These are phyloP conservation scores for Tetramorium alpestre DNA, from an alignment of 1,140 invertebrate genomes.

Conservation along the genomic window DNA sequence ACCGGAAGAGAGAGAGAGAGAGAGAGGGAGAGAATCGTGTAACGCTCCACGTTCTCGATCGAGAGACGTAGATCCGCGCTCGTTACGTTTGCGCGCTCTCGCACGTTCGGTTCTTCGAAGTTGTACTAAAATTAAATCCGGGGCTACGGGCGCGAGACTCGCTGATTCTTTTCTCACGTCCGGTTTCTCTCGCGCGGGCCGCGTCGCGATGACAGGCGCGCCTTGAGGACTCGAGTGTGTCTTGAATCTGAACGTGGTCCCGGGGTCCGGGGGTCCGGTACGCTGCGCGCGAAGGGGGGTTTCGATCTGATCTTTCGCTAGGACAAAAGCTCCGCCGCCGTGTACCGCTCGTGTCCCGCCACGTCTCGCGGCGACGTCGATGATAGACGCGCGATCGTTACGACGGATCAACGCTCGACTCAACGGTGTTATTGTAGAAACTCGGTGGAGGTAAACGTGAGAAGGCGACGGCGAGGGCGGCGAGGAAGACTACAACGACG, in stretches of 20 bases:
- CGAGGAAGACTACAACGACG: constrained; percentile 7
- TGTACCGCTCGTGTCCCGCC: background rate
- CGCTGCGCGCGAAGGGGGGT: background rate
- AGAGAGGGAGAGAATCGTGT: background rate
- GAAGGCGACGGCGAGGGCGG: constrained; percentile 36
- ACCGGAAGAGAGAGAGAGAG: background rate
- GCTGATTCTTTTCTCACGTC: constrained; percentile 56
- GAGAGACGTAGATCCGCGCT: constrained; percentile 26
- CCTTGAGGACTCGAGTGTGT: constrained; percentile 9
- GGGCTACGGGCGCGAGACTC: constrained; percentile 42
- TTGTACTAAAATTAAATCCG: constrained; percentile 58
- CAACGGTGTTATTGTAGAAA: constrained; percentile 63
- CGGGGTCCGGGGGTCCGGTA: background rate
- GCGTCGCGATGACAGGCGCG: constrained; percentile 40
- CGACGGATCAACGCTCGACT: constrained; percentile 14
- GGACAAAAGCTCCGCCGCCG: background rate
- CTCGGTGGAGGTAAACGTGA: constrained; percentile 21
- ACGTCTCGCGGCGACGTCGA: constrained; percentile 20
- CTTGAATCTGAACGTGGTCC: background rate
- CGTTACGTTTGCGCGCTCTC: constrained; percentile 37
- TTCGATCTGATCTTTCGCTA: background rate
- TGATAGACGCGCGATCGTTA: constrained; percentile 12
- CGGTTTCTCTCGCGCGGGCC: constrained; percentile 36
- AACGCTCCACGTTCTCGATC: background rate
- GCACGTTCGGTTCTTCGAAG: constrained; percentile 55